Evolutionary conservation across 1,140 invertebrate genomes (phyloP), one percentile per base, ranked within the genome.

Genomic region (Ceratitis capitata): DNA sequence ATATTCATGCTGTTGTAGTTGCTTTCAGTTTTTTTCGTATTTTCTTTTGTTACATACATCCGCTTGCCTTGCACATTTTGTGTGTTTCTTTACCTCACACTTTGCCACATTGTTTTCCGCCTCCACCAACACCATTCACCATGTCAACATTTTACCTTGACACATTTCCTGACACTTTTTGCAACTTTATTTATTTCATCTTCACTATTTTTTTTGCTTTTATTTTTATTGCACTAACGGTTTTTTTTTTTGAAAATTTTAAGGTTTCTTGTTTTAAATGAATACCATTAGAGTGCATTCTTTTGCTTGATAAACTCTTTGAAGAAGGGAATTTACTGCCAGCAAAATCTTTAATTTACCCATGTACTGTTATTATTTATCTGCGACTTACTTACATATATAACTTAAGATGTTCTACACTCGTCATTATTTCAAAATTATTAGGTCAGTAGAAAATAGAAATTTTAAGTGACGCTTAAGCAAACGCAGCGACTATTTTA

Each of bases 111-210:
- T 5, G 39, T 45, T 45, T 78, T 78, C n/a, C 69, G 7, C 35
- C 32, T 35, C 7, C 51, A 56, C 51, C 51, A 56, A 9, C 51
- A 23, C 39, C 0, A 23, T 26, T 78, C 10, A n/a, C 39, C 69
- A 78, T 26, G 35, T 53, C 82, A 83, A 51, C 82, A 83, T 53
- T 49, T 83, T 32, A 26, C 82, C 82, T 83, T 83, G 82, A 83
- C 82, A 83, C 47, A 83, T 83, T 51, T 83, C 82, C 49, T 53
- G 45, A 83, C 82, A 83, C 7, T 83, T 83, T 82, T 83, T 26
- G 61, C 61, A 29, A 69, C 14, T 69, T 69, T 35, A 69, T 39
- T 39, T 64, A 64, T 26, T n/a, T 47, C 16, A n/a, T 12, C 39
- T 78, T 78, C 61, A 35, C 61, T 69, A 35, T 47, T 45, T 78